Evolutionary conservation across 1,140 invertebrate genomes (phyloP).

Genomic region (Halotydeus destructor): DNA sequence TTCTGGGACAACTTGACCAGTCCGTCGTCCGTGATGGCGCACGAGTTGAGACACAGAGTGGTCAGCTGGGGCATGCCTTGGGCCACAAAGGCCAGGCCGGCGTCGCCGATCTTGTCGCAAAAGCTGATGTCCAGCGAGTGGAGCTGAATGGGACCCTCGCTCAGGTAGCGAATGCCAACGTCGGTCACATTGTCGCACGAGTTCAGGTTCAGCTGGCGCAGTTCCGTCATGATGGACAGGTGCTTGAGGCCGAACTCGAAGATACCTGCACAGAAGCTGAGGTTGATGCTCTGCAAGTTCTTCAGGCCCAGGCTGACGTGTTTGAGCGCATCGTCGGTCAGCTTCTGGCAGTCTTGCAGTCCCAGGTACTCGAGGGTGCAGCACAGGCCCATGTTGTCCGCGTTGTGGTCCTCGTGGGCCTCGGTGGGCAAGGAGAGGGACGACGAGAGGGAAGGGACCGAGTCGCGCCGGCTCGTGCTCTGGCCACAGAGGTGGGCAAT

Average conservation of each 20-base stretch:
- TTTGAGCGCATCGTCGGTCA: conserved; percentile 69
- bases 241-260: conserved; percentile 75
- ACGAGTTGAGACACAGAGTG: conserved; percentile 65
- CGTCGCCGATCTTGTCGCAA: conserved; percentile 81
- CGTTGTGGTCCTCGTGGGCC: not conserved
- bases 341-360: conserved; percentile 76
- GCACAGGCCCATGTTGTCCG: conserved; percentile 30
- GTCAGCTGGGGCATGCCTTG: conserved; percentile 60
- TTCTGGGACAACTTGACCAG: conserved; percentile 54
- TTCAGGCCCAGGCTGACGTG: conserved; percentile 56
- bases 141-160: conserved; percentile 58
- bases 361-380: conserved; percentile 53
- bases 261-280: conserved; percentile 79
- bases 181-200: conserved; percentile 85
- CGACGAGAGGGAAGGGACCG: too few species aligned
- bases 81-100: conserved; percentile 61
- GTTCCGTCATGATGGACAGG: conserved; percentile 53
- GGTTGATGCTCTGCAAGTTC: conserved; percentile 60
- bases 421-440: too few species aligned
- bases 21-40: conserved; percentile 78
- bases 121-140: conserved; percentile 71
- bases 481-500: conserved; percentile 63
- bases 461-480: conserved; percentile 28
- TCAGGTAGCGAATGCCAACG: conserved; percentile 67
- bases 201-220: conserved; percentile 68